Percentiles rank a stretch among this genome's conserved stretches.
Conservation (phyloP, 1,140 invertebrate species). For the Halictus rubicundus region DNA sequence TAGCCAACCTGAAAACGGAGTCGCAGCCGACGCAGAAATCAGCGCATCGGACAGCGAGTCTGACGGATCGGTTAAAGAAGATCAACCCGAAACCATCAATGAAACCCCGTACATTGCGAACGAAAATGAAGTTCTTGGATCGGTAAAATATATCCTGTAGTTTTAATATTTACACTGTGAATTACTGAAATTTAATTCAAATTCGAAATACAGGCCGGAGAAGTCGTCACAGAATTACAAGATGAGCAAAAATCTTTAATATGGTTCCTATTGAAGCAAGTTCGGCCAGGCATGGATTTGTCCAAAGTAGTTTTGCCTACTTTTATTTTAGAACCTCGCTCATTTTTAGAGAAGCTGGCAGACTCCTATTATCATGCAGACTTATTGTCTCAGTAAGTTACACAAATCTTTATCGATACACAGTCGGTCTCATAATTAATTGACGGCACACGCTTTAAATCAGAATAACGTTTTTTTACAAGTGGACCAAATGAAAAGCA, state of each 20-base stretch:
- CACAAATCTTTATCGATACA: background rate
- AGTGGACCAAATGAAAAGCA: too few relatives aligned
- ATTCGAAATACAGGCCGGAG: constrained; percentile 85
- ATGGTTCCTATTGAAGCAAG: constrained; percentile 96
- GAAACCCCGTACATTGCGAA: constrained; percentile 85
- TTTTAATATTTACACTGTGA: constrained; percentile 1
- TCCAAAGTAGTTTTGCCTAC: constrained; percentile 96
- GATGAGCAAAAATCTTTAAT: constrained; percentile 97
- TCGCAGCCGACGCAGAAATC: constrained; percentile 78
- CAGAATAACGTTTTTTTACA: too few relatives aligned
- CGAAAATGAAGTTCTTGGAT: constrained; percentile 86
- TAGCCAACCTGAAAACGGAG: constrained; percentile 78
- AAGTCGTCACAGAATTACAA: constrained; percentile 94
- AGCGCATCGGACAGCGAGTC: constrained; percentile 80
- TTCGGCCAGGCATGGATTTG: constrained; percentile 97
- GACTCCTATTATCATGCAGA: constrained; percentile 98
- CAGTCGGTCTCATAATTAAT: too few relatives aligned
- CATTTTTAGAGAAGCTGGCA: constrained; percentile 95
- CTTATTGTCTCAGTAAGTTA: constrained; percentile 90
- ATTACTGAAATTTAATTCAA: background rate
- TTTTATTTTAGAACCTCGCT: constrained; percentile 94
- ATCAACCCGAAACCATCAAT: constrained; percentile 76
- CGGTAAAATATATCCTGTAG: constrained; percentile 76
- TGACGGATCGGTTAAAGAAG: constrained; percentile 81
- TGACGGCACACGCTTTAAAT: too few relatives aligned